Evolutionary conservation across 2,888 invertebrate species (phyloP), one percentile per base, ranked within the genome.

Genomic region (Cheilosia soror): DNA sequence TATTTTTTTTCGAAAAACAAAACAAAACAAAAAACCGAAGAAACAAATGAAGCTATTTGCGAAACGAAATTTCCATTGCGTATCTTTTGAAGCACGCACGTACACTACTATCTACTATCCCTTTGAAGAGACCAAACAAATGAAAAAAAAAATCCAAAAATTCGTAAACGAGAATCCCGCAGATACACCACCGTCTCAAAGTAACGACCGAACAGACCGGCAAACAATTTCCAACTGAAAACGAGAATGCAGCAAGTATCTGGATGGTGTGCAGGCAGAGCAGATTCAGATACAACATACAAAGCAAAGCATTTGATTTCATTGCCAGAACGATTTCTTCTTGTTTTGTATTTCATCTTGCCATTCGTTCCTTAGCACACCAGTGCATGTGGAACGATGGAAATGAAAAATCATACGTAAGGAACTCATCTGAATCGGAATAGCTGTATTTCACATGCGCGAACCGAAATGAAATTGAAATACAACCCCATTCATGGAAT

Each of bases 401-500:
- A 66, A 78, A 13, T 31, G 40, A n/a, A 31, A 47, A 25, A 20
- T 40, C 60, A 37, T 11, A 60, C 33, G n/a, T 7, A 49, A 51
- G 20, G 31, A 42, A 63, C 5, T 5, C 42, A 13, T 4, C n/a
- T 6, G 42, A 58, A 31, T 29, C 33, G 25, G 33, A 49, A 15
- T 13, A 13, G 27, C 15, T 25, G 27, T 51, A 13, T 25, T 25
- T 58, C 47, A 37, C 85, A 85, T 85, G 85, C 85, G 81, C 85
- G 31, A 13, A 55, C 31, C 37, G 58, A 4, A 37, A 31, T 65
- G 63, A 62, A 40, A 69, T 20, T 55, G 75, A 57, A 77, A 81
- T 80, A 85, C 81, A 85, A 85, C 76, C 75, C 81, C 85, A 85
- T 85, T 85, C 85, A 81, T 85, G 85, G 72, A 85, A 85, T 60